These are phyloP conservation scores for Patiria pectinifera DNA, from an alignment of 53 echinoderm and acorn worm species.

Conservation along the genomic window DNA sequence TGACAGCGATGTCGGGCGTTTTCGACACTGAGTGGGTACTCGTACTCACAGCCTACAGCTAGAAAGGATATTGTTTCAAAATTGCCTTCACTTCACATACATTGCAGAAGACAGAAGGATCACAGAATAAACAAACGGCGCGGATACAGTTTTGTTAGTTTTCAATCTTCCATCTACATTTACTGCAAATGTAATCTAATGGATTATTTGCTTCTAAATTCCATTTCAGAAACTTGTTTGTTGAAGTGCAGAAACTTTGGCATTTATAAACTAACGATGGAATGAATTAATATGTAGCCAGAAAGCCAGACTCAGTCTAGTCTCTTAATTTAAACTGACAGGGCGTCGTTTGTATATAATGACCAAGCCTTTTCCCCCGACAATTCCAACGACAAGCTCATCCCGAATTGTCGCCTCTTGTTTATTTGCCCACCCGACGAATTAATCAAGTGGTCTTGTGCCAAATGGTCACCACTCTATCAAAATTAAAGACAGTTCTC, in stretches of 20 bases:
- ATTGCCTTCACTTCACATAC: too few species aligned
- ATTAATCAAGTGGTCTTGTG: conserved; percentile 34
- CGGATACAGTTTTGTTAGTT: not conserved
- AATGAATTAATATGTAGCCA: too few species aligned
- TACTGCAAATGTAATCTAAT: not conserved
- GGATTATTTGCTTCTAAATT: not conserved
- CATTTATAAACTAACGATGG: too few species aligned
- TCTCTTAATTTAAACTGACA: not conserved
- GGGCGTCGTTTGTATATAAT: not conserved
- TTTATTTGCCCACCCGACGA: conserved; percentile 12
- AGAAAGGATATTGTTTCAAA: not conserved
- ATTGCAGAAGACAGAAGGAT: too few species aligned
- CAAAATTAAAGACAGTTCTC: conserved; percentile 15
- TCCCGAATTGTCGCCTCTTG: not conserved
- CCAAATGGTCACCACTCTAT: conserved; percentile 37
- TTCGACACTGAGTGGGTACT: not conserved
- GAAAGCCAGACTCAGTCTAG: not conserved
- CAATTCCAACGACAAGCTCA: not conserved
- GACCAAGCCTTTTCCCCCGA: not conserved
- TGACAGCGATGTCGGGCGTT: too few species aligned
- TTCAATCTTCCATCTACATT: not conserved
- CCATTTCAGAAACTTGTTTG: too few species aligned
- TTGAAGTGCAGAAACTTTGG: too few species aligned
- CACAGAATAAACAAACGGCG: too few species aligned
- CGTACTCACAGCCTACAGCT: not conserved